A percentile compares a stretch with the other conserved stretches of the same genome.
Conservation (phyloP, 2,888 invertebrate species). For the Drosophila kokeensis region DNA sequence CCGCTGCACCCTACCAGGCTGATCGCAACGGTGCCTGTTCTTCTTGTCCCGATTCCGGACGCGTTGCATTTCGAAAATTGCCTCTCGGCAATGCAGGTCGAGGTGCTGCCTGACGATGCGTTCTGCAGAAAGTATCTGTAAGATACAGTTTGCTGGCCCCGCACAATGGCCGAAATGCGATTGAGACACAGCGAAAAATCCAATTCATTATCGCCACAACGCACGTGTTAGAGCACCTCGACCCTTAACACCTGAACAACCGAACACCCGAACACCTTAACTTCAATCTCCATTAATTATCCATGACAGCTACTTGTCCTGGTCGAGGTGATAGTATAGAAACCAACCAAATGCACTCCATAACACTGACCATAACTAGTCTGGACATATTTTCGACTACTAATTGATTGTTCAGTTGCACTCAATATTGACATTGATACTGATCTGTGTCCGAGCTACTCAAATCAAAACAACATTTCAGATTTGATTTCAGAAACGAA, state of each 20-base stretch:
- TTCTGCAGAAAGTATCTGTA: conserved; percentile 46
- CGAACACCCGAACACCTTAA: conserved; percentile 13
- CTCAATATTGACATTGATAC: not conserved
- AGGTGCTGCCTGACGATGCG: conserved; percentile 43
- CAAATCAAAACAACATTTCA: not conserved
- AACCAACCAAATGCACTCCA: not conserved
- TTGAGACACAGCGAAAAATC: conserved; percentile 28
- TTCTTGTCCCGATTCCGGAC: conserved; percentile 39
- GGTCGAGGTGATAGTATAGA: not conserved
- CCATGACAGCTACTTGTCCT: conserved; percentile 32
- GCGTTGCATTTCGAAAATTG: conserved; percentile 69
- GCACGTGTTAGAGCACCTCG: conserved; percentile 29
- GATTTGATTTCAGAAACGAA: not conserved
- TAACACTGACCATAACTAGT: not conserved
- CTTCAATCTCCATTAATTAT: conserved; percentile 46
- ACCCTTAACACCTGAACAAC: conserved; percentile 19
- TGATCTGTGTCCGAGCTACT: not conserved
- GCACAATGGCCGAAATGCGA: conserved; percentile 56
- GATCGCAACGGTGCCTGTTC: conserved; percentile 17
- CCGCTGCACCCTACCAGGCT: not conserved
- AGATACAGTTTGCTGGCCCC: conserved; percentile 43
- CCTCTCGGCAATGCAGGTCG: conserved; percentile 60
- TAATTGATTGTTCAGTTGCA: not conserved
- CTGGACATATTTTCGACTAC: not conserved
- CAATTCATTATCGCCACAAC: conserved; percentile 36